Evolutionary conservation across 2,797 vertebrate species (phyloP).

Genomic region (Sparus aurata): DNA sequence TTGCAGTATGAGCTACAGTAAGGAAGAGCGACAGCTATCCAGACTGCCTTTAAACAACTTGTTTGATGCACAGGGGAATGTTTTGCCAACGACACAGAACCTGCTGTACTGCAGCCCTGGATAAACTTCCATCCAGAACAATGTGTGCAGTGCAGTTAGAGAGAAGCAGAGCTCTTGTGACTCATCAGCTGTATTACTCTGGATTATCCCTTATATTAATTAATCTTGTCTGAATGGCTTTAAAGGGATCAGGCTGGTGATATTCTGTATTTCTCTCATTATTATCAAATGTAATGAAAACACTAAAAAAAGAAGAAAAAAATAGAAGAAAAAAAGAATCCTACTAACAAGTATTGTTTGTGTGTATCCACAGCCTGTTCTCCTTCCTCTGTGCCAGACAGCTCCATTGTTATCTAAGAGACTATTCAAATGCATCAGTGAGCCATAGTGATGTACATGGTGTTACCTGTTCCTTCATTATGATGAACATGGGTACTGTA

Average conservation of each 20-base stretch:
- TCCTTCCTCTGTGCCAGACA: not conserved
- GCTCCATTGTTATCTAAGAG: not conserved
- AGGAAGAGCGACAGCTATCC: not conserved
- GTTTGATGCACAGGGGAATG: not conserved
- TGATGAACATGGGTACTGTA: not conserved
- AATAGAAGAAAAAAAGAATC: not conserved
- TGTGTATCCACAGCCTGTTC: not conserved
- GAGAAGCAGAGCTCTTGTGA: not conserved
- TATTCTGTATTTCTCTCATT: not conserved
- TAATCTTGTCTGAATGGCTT: not conserved
- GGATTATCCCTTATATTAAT: not conserved
- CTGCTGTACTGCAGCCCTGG: not conserved
- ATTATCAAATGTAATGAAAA: not conserved
- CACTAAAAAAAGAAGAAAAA: not conserved
- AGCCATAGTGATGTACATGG: not conserved
- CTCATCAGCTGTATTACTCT: not conserved
- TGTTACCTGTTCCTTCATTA: not conserved
- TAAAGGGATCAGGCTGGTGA: not conserved
- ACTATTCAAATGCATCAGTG: not conserved
- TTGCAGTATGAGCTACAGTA: constrained; percentile 3
- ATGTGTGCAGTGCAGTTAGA: too few species aligned
- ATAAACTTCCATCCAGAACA: not conserved
- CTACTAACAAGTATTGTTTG: not conserved
- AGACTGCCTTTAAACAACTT: not conserved
- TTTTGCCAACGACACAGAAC: not conserved